Base-by-base conservation (phyloP, 1,140 invertebrate species). In the Drosophila nebulosa region DNA sequence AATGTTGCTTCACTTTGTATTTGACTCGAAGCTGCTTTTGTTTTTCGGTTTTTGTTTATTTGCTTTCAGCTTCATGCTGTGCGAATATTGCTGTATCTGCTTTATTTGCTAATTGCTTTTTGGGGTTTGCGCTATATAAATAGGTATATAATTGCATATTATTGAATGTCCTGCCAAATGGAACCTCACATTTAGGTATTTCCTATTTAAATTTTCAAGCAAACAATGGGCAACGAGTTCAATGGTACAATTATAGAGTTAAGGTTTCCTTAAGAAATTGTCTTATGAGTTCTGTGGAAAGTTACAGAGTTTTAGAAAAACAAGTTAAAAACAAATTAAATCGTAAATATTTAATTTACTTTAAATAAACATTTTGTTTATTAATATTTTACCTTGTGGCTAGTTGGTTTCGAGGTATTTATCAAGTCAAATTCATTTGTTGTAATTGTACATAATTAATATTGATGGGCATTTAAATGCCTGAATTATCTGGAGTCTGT, bases 81-180 rank as follows among this genome's bases (percentile, higher is more conserved):
- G 63, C 63, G 30, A 74, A 46, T 53, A 51, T 14, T 14, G 46
- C 62, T 50, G 56, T 9, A 21, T 66, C 42, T 67, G 72, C 35
- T 75, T 68, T 75, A 69, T 75, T 75, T 75, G 58, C 56, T 75
- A 75, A 75, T 75, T 75, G 73, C 72, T 75, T 75, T 74, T 75
- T 75, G 64, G 65, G 64, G 51, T 58, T 75, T 75, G 52, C 12
- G 36, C 18, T 22, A 30, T 21, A 55, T 53, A 30, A 26, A 30
- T 27, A 53, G 16, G 4, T 4, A 16, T 53, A 53, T 30, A 30
- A 53, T 53, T 27, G 52, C 27, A 53, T 27, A 52, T 52, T 46
- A 46, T 46, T 6, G 39, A n/a, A 3, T 21, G 9, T 16, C 39
- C 16, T 46, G 39, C 39, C 39, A 21, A 46, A 21, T 46, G 39